Conservation (phyloP, 1,140 invertebrate genomes). For the Tyrophagus putrescentiae region DNA sequence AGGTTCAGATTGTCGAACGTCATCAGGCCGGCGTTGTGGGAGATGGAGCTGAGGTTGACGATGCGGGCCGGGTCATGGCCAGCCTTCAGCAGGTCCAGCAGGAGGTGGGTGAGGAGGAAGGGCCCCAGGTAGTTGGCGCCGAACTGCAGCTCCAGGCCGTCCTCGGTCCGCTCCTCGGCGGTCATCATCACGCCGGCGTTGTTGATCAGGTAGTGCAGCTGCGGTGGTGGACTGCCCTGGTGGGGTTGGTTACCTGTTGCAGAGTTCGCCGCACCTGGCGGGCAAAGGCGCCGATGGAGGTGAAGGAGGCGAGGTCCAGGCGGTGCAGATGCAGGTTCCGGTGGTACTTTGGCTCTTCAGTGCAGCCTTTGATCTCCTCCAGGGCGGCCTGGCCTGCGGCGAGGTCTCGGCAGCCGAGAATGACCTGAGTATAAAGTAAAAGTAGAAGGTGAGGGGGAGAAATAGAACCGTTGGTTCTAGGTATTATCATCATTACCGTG, state of each 20-base stretch:
- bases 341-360: background rate
- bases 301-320: slow-evolving; percentile 51
- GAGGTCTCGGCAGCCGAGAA: background rate
- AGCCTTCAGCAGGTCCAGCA: slow-evolving; percentile 44
- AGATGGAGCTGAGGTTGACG: background rate
- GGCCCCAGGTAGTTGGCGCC: slow-evolving; percentile 35
- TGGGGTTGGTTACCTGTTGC: too few species aligned
- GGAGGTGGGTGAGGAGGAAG: slow-evolving; percentile 56
- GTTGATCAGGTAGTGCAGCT: slow-evolving; percentile 67
- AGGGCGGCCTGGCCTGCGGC: background rate
- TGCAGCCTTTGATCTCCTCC: background rate
- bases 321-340: background rate
- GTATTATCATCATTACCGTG: slow-evolving; percentile 56
- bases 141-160: slow-evolving; percentile 63
- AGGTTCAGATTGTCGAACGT: slow-evolving; percentile 18
- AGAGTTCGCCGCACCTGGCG: too few species aligned
- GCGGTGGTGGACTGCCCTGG: slow-evolving; percentile 35
- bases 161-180: slow-evolving; percentile 44
- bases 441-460: too few species aligned
- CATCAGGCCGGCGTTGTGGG: slow-evolving; percentile 7
- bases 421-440: background rate
- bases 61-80: slow-evolving; percentile 4
- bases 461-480: too few species aligned
- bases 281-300: slow-evolving; percentile 53
- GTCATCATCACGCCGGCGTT: slow-evolving; percentile 45